A percentile compares a stretch with the other conserved stretches of the same genome.
Evolutionary conservation across 1,140 invertebrate genomes (phyloP).

Genomic region (Akabosia matsudoensis): DNA sequence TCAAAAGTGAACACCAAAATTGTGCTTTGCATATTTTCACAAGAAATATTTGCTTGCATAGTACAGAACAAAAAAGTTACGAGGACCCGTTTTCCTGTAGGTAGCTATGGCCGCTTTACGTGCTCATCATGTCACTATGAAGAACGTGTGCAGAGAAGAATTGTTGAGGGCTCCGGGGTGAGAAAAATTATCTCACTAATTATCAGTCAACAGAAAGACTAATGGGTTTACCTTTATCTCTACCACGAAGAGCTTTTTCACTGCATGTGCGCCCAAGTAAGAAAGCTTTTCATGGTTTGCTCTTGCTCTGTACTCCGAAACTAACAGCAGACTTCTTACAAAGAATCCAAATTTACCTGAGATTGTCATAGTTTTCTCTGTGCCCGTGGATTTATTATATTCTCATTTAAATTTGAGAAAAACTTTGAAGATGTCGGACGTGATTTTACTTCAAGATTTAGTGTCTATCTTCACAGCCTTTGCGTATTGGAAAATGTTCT

Average conservation of each 20-base stretch:
- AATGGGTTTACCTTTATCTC: slow-evolving; percentile 24
- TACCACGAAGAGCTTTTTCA: slow-evolving; percentile 8
- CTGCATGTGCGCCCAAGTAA: neutral
- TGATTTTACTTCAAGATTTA: slow-evolving; percentile 8
- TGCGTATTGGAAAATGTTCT: too few relatives aligned
- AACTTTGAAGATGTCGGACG: neutral
- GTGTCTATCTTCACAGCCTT: too few relatives aligned
- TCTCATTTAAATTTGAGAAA: slow-evolving; percentile 2
- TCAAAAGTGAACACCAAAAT: too few relatives aligned
- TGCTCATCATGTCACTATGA: neutral
- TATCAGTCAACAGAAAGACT: slow-evolving; percentile 25
- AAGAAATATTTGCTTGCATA: too few relatives aligned
- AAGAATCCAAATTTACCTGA: neutral
- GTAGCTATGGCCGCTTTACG: too few relatives aligned
- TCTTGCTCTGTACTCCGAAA: neutral
- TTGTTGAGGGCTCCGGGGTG: neutral
- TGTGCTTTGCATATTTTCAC: too few relatives aligned
- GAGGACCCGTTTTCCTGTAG: too few relatives aligned
- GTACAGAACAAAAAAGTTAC: too few relatives aligned
- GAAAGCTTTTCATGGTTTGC: neutral
- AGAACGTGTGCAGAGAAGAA: neutral
- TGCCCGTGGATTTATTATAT: neutral
- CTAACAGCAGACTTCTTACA: neutral
- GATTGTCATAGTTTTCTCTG: neutral
- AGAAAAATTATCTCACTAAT: slow-evolving; percentile 23